Base-by-base conservation (phyloP, 2,888 invertebrate species). In the Smittia aterrima region DNA sequence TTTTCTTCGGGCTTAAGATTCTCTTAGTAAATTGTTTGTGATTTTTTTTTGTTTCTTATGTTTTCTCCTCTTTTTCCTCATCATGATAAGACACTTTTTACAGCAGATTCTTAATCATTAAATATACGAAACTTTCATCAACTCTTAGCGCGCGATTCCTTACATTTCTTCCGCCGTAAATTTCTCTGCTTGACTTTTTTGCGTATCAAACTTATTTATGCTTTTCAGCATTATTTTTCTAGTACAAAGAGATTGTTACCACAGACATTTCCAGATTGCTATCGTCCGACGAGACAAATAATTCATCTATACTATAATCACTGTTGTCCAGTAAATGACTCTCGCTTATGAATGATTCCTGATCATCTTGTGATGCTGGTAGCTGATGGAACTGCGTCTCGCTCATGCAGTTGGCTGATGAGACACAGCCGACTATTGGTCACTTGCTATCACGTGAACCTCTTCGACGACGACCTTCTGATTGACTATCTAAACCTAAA, bases 391-490 rank as follows among this genome's bases (percentile, higher is more conserved):
- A 74, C 75, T 75, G 75, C 72, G 75, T 68, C 64, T 75, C 74
- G 22, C 20, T 58, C 18, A 22, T 58, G 7, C 22, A 2, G n/a
- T 22, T 58, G 18, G 77, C 82, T 81, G 82, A 80, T 83, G 83
- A 81, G 81, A 81, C 82, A 82, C 83, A 82, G 83, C 85, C 85
- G 85, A 83, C 83, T 83, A 84, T 80, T 83, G 85, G 87, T 90
- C 90, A 90, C 90, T 90, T 90, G 85, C 87, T 89, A 84, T 90
- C 89, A 82, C 89, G 88, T 77, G 89, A 89, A 78, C 86, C 85
- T 80, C 90, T 87, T 81, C 90, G 85, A 78, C 87, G 85, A 54
- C 82, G 80, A 77, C 81, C 81, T 78, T 82, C 82, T 76, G 79
- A 41, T 71, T 75, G 78, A 38, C 80, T 78, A 77, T 82, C 82